Conservation (phyloP, 2,888 invertebrate species). For the Pemphredon lugubris region DNA sequence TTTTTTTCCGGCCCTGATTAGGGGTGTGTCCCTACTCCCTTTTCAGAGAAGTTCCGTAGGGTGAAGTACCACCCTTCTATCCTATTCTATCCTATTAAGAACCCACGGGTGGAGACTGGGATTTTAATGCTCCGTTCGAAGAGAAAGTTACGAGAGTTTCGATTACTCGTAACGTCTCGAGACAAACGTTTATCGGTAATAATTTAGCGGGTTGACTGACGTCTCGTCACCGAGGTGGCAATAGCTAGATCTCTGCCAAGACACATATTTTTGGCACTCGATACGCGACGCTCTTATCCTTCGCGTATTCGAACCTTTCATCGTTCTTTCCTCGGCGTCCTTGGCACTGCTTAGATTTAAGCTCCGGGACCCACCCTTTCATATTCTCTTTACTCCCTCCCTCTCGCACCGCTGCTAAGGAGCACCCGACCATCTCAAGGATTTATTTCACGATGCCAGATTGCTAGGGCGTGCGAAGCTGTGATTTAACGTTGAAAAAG, state of each 20-base stretch:
- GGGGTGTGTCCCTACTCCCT: conserved; percentile 48
- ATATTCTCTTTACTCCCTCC: neutral
- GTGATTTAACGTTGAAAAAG: conserved; percentile 53
- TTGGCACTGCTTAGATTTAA: conserved; percentile 43
- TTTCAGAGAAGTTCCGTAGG: conserved; percentile 48
- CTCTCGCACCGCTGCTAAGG: conserved; percentile 2
- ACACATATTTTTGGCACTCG: conserved; percentile 1
- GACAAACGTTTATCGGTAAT: neutral
- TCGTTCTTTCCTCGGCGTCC: conserved; percentile 18
- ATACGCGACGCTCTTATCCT: neutral
- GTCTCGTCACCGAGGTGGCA: too few species aligned
- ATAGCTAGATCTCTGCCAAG: too few species aligned
- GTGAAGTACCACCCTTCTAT: conserved; percentile 24
- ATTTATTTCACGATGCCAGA: conserved; percentile 60
- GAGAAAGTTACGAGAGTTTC: neutral
- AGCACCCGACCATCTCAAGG: conserved; percentile 32
- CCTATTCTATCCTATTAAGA: conserved; percentile 37
- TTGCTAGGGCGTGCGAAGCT: conserved; percentile 52
- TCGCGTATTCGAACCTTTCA: conserved; percentile 3
- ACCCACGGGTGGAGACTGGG: conserved; percentile 7
- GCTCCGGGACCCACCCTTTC: conserved; percentile 22
- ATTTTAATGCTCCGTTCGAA: conserved; percentile 29
- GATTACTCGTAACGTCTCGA: neutral
- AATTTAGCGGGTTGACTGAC: too few species aligned
- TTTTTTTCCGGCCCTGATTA: conserved; percentile 56